Conservation (phyloP, 23 tunicate genomes). For the Styela clava region DNA sequence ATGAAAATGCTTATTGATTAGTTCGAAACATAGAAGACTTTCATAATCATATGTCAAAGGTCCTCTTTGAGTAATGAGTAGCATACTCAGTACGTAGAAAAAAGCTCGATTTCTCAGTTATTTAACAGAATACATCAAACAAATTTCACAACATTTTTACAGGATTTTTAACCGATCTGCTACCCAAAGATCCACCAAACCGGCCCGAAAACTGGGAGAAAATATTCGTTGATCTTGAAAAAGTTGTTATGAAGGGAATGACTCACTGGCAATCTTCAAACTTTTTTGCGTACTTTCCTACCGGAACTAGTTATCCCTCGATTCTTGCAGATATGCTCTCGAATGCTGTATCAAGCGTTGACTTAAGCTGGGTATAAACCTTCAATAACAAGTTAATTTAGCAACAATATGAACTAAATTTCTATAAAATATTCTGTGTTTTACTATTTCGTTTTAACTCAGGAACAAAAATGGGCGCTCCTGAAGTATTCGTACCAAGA, state of each 20-base stretch:
- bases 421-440: background rate
- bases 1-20: too few relatives aligned
- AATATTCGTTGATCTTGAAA: constrained; percentile 64
- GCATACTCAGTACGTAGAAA: too few relatives aligned
- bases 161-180: constrained; percentile 60
- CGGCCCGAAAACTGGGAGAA: constrained; percentile 44
- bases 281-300: constrained; percentile 58
- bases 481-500: too few relatives aligned
- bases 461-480: too few relatives aligned
- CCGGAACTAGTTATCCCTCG: constrained; percentile 57
- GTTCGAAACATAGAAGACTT: too few relatives aligned
- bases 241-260: constrained; percentile 55
- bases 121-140: too few relatives aligned
- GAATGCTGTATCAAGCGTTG: constrained; percentile 29
- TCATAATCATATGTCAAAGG: too few relatives aligned
- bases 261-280: constrained; percentile 68
- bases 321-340: constrained; percentile 63
- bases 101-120: too few relatives aligned
- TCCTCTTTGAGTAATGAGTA: too few relatives aligned
- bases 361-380: constrained; percentile 61
- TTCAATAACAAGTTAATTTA: background rate
- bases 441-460: too few relatives aligned
- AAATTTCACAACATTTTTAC: too few relatives aligned
- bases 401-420: background rate
- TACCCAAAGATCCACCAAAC: constrained; percentile 42